Conservation (phyloP, 53 echinoderm and acorn worm genomes). For the Glandiceps talaboti region DNA sequence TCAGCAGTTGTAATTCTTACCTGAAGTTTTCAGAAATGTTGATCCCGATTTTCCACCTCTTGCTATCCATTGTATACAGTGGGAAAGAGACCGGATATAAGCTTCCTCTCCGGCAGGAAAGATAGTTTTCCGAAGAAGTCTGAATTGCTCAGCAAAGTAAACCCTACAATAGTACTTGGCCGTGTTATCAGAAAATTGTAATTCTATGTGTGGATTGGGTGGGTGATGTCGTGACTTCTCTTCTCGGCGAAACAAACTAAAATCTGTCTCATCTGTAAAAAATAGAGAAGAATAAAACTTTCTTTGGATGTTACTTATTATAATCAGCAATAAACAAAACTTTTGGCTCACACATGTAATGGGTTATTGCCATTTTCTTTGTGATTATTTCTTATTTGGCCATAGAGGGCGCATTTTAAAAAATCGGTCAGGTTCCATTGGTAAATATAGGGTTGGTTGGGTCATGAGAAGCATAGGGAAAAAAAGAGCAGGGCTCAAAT, state of each 20-base stretch:
- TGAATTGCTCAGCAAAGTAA: conserved; percentile 81
- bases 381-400: too few species aligned
- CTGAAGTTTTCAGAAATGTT: conserved; percentile 75
- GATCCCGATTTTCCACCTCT: conserved; percentile 97
- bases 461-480: too few species aligned
- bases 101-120: conserved; percentile 84
- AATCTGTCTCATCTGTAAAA: conserved; percentile 29
- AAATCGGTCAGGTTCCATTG: too few species aligned
- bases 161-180: conserved; percentile 90
- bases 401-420: too few species aligned
- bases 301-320: conserved; percentile 23
- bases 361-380: too few species aligned
- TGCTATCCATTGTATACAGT: conserved; percentile 75
- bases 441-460: too few species aligned
- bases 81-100: conserved; percentile 70
- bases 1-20: too few species aligned
- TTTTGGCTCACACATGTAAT: too few species aligned
- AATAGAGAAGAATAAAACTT: too few species aligned
- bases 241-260: conserved; percentile 13
- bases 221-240: neutral
- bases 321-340: conserved; percentile 20
- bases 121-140: conserved; percentile 47
- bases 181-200: conserved; percentile 55
- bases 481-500: too few species aligned
- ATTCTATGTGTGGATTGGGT: neutral